Conservation (phyloP, 2,888 invertebrate genomes). For the Synanthedon formicaeformis region DNA sequence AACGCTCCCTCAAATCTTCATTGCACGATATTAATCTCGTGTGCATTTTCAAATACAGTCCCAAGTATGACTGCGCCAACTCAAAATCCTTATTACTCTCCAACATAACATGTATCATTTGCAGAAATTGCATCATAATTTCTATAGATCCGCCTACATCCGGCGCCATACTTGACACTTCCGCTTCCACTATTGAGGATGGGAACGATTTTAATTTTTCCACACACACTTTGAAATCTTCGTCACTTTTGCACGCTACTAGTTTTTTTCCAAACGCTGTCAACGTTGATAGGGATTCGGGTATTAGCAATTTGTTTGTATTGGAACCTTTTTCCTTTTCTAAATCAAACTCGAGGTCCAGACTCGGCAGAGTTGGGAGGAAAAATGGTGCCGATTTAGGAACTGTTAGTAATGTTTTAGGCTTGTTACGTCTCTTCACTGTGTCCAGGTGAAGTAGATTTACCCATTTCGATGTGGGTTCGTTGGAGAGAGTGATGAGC, state of each 20-base stretch:
- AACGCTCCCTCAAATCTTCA: constrained; percentile 60
- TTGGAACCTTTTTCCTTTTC: constrained; percentile 47
- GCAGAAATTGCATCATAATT: constrained; percentile 83
- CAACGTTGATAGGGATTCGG: constrained; percentile 73
- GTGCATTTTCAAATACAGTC: constrained; percentile 87
- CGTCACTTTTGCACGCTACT: constrained; percentile 51
- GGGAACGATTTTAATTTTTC: constrained; percentile 76
- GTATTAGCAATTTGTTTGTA: constrained; percentile 61
- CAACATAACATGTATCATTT: constrained; percentile 78
- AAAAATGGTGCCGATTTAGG: constrained; percentile 96
- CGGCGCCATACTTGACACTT: constrained; percentile 83
- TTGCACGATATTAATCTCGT: constrained; percentile 71
- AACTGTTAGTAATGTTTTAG: constrained; percentile 83
- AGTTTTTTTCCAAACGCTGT: constrained; percentile 78
- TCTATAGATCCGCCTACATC: constrained; percentile 78
- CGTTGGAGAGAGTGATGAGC: constrained; percentile 86
- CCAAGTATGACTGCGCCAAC: constrained; percentile 89
- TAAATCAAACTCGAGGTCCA: constrained; percentile 85
- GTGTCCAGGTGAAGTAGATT: constrained; percentile 88
- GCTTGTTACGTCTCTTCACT: constrained; percentile 90
- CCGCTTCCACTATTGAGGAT: constrained; percentile 88
- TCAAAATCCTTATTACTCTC: constrained; percentile 87
- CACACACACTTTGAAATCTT: constrained; percentile 70
- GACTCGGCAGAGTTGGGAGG: constrained; percentile 87
- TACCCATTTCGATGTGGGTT: constrained; percentile 91